phyloP scores from a whole-genome alignment of 2,113 vertebrate genomes.

The Anoplopoma fimbria region DNA sequence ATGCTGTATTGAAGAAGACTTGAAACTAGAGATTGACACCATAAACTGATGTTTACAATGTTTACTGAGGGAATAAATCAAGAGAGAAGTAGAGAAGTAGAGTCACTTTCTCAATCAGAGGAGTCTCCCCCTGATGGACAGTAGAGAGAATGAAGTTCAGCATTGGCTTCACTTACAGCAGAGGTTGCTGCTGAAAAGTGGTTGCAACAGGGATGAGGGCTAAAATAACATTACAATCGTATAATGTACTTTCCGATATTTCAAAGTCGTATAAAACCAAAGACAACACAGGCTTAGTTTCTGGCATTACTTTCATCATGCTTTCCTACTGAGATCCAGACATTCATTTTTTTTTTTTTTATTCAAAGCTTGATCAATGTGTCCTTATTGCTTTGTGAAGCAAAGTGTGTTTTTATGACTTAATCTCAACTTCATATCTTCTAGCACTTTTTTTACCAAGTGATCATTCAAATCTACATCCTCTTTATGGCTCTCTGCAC shows the following conservation, averaged over 20 bases:
- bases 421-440: slow-evolving; percentile 33
- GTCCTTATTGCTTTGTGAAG: slow-evolving; percentile 34
- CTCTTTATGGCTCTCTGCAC: slow-evolving; percentile 44
- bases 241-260: background rate
- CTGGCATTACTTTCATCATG: background rate
- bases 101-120: no score
- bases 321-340: background rate
- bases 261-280: background rate
- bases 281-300: background rate
- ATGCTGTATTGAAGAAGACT: background rate
- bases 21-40: no score
- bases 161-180: background rate
- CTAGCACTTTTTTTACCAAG: slow-evolving; percentile 10
- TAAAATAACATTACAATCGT: slow-evolving; percentile 5
- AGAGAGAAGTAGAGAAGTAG: no score
- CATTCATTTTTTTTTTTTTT: slow-evolving; percentile 40
- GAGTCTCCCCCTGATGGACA: no score
- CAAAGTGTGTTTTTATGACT: slow-evolving; percentile 33
- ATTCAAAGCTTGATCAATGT: slow-evolving; percentile 28
- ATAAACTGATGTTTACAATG: no score
- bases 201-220: background rate
- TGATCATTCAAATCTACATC: slow-evolving; percentile 52
- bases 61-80: no score
- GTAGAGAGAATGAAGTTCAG: background rate
- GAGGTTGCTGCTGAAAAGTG: background rate